Percentiles rank a stretch among this genome's conserved stretches.
Conservation (phyloP, 2,888 invertebrate species). For the Diabrotica balteata region DNA sequence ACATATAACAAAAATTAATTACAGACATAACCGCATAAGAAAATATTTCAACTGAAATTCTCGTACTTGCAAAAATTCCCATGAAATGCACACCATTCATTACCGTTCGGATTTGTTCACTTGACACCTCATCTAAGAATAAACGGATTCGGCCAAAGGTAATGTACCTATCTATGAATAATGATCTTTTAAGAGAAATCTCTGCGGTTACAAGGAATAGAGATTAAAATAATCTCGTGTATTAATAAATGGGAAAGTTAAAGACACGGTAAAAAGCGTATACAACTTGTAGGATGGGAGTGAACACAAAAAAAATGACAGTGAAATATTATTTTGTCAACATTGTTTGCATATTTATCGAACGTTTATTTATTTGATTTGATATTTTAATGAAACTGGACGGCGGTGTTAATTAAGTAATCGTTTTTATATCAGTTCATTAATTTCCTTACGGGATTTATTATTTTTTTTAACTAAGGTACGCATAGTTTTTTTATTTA, state of each 20-base stretch:
- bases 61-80: not conserved
- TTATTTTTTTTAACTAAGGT: no score
- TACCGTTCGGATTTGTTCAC: slow-evolving; percentile 13
- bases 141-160: slow-evolving; percentile 19
- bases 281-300: slow-evolving; percentile 15
- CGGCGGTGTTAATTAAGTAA: no score
- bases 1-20: no score
- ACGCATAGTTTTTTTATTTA: no score
- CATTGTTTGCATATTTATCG: slow-evolving; percentile 20
- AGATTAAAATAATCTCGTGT: slow-evolving; percentile 25
- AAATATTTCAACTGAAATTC: no score
- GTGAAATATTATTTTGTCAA: slow-evolving; percentile 25
- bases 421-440: no score
- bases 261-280: slow-evolving; percentile 14
- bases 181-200: slow-evolving; percentile 27
- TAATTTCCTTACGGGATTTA: no score
- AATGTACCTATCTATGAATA: slow-evolving; percentile 21
- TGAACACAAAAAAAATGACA: slow-evolving; percentile 21
- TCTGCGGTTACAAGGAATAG: slow-evolving; percentile 22
- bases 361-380: slow-evolving; percentile 4
- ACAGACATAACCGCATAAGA: no score
- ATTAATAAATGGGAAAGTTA: slow-evolving; percentile 27
- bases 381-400: slow-evolving; percentile 7
- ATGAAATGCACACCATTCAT: slow-evolving; percentile 9
- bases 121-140: slow-evolving; percentile 24